Evolutionary conservation across 2,113 vertebrate species (phyloP).

Genomic region (Pantherophis guttatus): DNA sequence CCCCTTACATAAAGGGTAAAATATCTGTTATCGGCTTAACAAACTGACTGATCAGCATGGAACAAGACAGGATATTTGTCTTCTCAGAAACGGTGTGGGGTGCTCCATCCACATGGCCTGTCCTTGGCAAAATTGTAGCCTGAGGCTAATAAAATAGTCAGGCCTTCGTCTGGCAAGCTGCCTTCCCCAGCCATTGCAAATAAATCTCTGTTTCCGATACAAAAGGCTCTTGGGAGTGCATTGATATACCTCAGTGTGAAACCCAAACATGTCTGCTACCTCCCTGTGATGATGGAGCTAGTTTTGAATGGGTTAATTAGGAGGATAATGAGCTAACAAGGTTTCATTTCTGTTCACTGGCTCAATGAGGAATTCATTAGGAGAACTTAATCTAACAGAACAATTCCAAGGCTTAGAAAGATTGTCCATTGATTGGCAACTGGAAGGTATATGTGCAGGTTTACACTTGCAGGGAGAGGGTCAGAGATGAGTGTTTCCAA

Average conservation of each 20-base stretch:
- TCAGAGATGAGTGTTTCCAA: constrained; percentile 49
- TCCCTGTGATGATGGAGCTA: constrained; percentile 66
- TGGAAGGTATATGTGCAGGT: constrained; percentile 65
- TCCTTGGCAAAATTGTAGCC: constrained; percentile 73
- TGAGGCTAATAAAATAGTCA: constrained; percentile 57
- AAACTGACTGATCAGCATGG: constrained; percentile 60
- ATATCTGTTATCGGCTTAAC: constrained; percentile 55
- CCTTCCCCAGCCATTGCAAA: constrained; percentile 61
- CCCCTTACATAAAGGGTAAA: constrained; percentile 4
- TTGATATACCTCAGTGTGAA: constrained; percentile 74
- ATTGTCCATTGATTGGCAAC: constrained; percentile 66
- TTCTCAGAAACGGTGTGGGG: constrained; percentile 41
- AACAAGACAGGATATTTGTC: constrained; percentile 57
- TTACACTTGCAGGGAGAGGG: constrained; percentile 57
- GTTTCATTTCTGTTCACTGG: constrained; percentile 71
- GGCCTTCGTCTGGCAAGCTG: constrained; percentile 70
- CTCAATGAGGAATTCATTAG: constrained; percentile 77
- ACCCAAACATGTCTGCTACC: constrained; percentile 65
- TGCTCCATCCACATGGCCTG: constrained; percentile 63
- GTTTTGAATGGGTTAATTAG: constrained; percentile 76
- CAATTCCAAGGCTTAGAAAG: constrained; percentile 65
- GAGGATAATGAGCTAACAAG: constrained; percentile 77
- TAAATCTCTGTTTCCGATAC: constrained; percentile 75
- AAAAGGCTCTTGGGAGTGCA: constrained; percentile 71
- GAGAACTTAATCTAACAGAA: constrained; percentile 70